Percentiles rank a stretch among this genome's conserved stretches.
These are phyloP conservation scores for Meriones unguiculatus DNA, from an alignment of 2,113 vertebrate genomes.

Conservation along the genomic window DNA sequence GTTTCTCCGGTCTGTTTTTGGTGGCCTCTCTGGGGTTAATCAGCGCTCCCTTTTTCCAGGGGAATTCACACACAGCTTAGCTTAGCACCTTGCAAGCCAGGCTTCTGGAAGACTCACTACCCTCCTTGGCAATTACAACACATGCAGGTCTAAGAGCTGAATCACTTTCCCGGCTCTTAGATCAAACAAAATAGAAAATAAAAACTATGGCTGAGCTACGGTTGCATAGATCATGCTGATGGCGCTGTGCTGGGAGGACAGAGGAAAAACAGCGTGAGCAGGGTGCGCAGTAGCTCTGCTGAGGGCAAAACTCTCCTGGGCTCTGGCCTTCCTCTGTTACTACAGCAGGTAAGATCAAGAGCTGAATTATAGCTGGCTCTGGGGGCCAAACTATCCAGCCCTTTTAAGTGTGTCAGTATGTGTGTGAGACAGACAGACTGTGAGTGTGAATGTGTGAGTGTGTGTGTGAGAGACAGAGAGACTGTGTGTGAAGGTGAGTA, in stretches of 20 bases:
- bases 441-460: no score
- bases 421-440: not conserved
- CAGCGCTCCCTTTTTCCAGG: not conserved
- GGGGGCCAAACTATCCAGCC: not conserved
- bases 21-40: not conserved
- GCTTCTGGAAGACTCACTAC: not conserved
- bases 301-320: not conserved
- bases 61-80: not conserved
- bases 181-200: not conserved
- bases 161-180: not conserved
- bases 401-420: not conserved
- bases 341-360: not conserved
- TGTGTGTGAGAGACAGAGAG: not conserved
- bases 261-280: not conserved
- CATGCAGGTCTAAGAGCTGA: not conserved
- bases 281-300: not conserved
- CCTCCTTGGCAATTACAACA: not conserved
- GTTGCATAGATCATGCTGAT: no score
- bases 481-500: not conserved
- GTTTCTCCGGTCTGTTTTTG: not conserved
- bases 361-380: not conserved
- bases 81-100: not conserved
- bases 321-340: not conserved
- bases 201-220: not conserved
- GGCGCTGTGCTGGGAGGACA: not conserved